Evolutionary conservation across 2,888 invertebrate species (phyloP).

Genomic region (Drosophila dives): DNA sequence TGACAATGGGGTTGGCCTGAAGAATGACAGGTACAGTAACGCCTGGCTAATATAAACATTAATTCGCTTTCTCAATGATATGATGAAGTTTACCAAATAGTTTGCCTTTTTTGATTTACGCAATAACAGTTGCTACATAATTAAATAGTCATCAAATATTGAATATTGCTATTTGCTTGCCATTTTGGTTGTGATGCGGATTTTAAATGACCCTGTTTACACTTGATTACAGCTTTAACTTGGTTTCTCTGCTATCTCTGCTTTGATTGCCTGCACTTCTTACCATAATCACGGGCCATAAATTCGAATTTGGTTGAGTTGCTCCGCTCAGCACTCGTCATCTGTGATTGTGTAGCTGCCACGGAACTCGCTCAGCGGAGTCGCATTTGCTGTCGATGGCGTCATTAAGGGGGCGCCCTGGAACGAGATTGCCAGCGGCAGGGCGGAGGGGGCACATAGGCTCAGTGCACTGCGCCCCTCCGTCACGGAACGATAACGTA

Average conservation of each 20-base stretch:
- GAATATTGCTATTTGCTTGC: conserved; percentile 5
- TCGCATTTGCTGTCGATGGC: conserved; percentile 82
- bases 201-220: conserved; percentile 52
- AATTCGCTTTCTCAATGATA: conserved; percentile 53
- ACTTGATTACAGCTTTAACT: conserved; percentile 19
- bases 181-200: conserved; percentile 21
- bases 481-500: conserved; percentile 89
- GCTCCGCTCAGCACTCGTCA: conserved; percentile 81
- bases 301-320: conserved; percentile 46
- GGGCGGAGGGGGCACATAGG: conserved; percentile 89
- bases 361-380: conserved; percentile 84
- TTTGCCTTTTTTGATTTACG: conserved; percentile 10
- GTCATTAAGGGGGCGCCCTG: conserved; percentile 87
- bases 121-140: conserved; percentile 28
- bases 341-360: conserved; percentile 84
- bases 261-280: conserved; percentile 29
- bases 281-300: conserved; percentile 30
- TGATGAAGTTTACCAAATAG: conserved; percentile 42
- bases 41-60: conserved; percentile 22
- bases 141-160: conserved; percentile 7
- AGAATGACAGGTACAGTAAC: conserved; percentile 63
- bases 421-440: conserved; percentile 91
- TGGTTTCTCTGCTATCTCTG: background rate
- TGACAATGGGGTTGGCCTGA: conserved; percentile 42
- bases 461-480: conserved; percentile 90